Conservation (phyloP, 1,140 invertebrate genomes). For the Ceratitis capitata region DNA sequence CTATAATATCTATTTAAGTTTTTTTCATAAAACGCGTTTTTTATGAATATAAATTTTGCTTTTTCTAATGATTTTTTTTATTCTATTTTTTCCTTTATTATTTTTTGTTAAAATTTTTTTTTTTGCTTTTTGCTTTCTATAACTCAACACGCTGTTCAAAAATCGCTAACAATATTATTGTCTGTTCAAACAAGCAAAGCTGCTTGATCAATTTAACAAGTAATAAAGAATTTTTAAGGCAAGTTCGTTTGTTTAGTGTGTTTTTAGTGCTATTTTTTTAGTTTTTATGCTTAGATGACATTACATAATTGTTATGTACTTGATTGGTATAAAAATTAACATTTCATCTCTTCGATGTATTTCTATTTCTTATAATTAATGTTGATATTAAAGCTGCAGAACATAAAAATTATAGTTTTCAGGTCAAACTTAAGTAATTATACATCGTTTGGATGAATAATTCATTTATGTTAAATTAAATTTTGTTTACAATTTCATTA, state of each 20-base stretch:
- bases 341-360: background rate
- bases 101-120: background rate
- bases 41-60: no score
- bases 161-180: background rate
- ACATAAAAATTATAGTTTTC: no score
- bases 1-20: no score
- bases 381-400: no score
- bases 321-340: background rate
- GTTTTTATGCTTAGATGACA: background rate
- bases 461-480: no score
- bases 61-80: no score
- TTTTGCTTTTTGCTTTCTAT: background rate
- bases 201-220: background rate
- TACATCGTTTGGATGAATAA: background rate
- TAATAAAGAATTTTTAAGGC: background rate
- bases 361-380: background rate
- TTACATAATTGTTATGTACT: background rate
- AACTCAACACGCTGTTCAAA: background rate
- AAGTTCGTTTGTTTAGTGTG: background rate
- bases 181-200: constrained; percentile 4
- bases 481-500: no score
- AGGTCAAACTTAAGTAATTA: background rate
- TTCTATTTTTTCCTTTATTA: background rate
- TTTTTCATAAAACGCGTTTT: background rate
- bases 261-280: background rate